Base-by-base conservation (phyloP, 1,140 invertebrate genomes). In the Aradophagus sp. region DNA sequence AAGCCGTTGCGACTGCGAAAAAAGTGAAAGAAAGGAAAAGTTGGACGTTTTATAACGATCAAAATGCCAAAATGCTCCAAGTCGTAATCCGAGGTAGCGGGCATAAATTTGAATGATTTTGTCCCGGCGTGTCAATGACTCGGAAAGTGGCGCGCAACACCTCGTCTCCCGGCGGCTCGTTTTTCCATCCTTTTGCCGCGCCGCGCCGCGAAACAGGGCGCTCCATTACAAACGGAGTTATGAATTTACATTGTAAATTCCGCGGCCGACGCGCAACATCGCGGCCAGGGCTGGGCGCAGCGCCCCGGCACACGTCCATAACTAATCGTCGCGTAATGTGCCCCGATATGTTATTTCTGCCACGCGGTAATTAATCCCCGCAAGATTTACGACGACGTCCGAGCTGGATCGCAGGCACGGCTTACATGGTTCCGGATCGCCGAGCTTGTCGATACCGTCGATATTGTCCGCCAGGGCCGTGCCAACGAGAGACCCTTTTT, bases 291-390 rank as follows among this genome's bases (percentile, higher is more conserved):
- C 39, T 50, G 53, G 55, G 53, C 47, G 65, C 47, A 45, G 52
- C 17, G 38, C 36, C 20, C 44, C 27, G 38, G 35, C 32, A 52
- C 53, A 48, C 67, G 58, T 72, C 61, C 38, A 65, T 66, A 76
- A 78, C 70, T 74, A 68, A 75, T 76, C 74, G 66, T 36, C 47
- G 34, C 55, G 38, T 67, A 77, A 79, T 69, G 67, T 71, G 69
- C 71, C 55, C 50, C 56, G 73, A 69, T 70, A 76, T 55, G 68
- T 74, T 68, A 75, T 71, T 70, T 53, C 55, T 63, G 62, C 50
- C 59, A 62, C 47, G 65, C 59, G 48, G 52, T 75, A 77, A 80
- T 80, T 80, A 80, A 78, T 80, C 63, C 48, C 55, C 41, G 36
- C 27, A 45, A 67, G 71, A 67, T 71, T 77, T 69, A 73, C 68